phyloP scores from a whole-genome alignment of 2,113 vertebrate genomes.

The Lepisosteus oculatus region DNA sequence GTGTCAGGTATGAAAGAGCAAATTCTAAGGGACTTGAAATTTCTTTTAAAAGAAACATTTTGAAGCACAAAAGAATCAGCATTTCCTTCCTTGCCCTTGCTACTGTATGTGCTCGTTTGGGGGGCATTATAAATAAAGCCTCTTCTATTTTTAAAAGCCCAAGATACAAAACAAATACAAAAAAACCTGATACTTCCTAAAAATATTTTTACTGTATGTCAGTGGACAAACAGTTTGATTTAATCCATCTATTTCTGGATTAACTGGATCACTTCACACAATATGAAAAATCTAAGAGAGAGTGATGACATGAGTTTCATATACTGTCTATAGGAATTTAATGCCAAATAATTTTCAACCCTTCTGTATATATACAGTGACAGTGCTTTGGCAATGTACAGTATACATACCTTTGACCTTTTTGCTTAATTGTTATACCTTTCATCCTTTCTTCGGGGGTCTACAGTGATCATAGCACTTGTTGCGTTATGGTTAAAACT shows the following conservation, averaged over 20 bases:
- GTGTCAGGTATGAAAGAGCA: neutral
- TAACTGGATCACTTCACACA: neutral
- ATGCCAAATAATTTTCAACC: too few relatives aligned
- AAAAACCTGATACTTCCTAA: slow-evolving; percentile 1
- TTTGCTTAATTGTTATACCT: too few relatives aligned
- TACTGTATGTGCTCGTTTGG: neutral
- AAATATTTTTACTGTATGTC: slow-evolving; percentile 4
- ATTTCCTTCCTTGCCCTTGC: neutral
- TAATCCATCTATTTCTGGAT: slow-evolving; percentile 12
- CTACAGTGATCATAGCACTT: too few relatives aligned
- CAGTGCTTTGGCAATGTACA: too few relatives aligned
- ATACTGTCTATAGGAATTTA: too few relatives aligned
- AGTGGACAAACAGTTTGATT: slow-evolving; percentile 10
- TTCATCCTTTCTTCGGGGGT: too few relatives aligned
- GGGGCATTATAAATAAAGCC: slow-evolving; percentile 9
- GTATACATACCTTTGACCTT: too few relatives aligned
- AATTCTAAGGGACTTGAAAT: neutral
- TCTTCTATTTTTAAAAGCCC: slow-evolving; percentile 14
- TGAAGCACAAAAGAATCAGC: too few relatives aligned
- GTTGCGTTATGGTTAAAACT: too few relatives aligned
- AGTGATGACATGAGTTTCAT: too few relatives aligned
- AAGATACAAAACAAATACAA: neutral
- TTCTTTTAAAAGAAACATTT: neutral
- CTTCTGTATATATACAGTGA: too few relatives aligned
- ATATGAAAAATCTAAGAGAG: too few relatives aligned